These are phyloP conservation scores for Isaurus tuberculatus DNA, from an alignment of 92 coral and sea anemone genomes.

Conservation along the genomic window DNA sequence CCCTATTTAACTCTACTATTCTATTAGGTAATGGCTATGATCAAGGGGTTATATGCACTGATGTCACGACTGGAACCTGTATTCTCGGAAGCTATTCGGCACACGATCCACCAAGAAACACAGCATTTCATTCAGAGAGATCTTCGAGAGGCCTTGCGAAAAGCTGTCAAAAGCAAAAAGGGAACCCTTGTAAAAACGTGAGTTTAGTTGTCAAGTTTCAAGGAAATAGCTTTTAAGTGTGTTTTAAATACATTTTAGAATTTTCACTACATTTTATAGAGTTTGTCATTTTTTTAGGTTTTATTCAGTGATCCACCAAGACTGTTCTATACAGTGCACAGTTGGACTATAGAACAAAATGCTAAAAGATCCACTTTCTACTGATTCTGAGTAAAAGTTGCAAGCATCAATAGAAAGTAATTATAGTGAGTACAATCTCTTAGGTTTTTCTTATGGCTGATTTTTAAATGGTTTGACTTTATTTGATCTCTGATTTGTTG, in stretches of 20 bases:
- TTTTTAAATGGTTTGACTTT: neutral
- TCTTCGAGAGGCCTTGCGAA: slow-evolving; percentile 90
- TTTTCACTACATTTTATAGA: too few relatives aligned
- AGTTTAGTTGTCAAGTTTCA: slow-evolving; percentile 23
- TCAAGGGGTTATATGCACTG: slow-evolving; percentile 94
- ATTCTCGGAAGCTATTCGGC: slow-evolving; percentile 92
- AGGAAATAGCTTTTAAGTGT: neutral
- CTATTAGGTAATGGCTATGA: slow-evolving; percentile 95
- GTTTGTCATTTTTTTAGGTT: too few relatives aligned
- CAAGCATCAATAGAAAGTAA: too few relatives aligned
- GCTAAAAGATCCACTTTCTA: too few relatives aligned
- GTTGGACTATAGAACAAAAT: too few relatives aligned
- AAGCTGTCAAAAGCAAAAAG: slow-evolving; percentile 96
- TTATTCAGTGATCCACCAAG: too few relatives aligned
- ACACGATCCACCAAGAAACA: slow-evolving; percentile 81
- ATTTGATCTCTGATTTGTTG: neutral
- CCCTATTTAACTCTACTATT: neutral
- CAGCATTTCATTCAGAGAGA: slow-evolving; percentile 82
- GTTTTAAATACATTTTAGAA: too few relatives aligned
- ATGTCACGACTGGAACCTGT: slow-evolving; percentile 94
- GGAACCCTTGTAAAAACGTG: slow-evolving; percentile 91
- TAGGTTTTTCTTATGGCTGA: too few relatives aligned
- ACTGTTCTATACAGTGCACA: too few relatives aligned
- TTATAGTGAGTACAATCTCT: too few relatives aligned
- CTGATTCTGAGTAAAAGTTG: too few relatives aligned